phyloP scores from a whole-genome alignment of 2,888 invertebrate genomes.

The Drosophila atripex region DNA sequence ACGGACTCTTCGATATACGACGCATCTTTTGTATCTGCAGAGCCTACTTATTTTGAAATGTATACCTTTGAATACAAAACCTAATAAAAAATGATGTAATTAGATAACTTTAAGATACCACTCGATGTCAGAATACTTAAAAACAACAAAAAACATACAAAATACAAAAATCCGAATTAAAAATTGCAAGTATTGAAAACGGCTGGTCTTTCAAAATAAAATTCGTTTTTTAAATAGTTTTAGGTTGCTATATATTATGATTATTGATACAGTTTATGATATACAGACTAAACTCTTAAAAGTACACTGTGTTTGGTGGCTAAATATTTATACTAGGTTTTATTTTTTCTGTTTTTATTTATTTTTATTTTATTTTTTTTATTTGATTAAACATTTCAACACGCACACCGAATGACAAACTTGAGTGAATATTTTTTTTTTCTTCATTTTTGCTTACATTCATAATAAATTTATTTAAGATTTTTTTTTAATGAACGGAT shows the following conservation, averaged over 20 bases:
- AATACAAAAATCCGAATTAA: constrained; percentile 63
- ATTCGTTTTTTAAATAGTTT: constrained; percentile 1
- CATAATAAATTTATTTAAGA: no score
- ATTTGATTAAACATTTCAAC: constrained; percentile 58
- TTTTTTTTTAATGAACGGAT: constrained; percentile 4
- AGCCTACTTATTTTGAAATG: constrained; percentile 18
- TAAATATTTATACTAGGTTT: constrained; percentile 52
- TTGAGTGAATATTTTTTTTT: constrained; percentile 15
- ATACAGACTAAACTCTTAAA: constrained; percentile 64
- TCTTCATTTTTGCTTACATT: not conserved
- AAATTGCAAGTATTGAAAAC: constrained; percentile 59
- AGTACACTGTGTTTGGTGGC: constrained; percentile 69
- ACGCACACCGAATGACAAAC: constrained; percentile 46
- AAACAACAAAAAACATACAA: constrained; percentile 26
- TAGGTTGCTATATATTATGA: constrained; percentile 49
- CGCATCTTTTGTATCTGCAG: constrained; percentile 11
- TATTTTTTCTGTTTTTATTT: constrained; percentile 18
- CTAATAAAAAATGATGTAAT: constrained; percentile 42
- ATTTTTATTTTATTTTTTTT: constrained; percentile 42
- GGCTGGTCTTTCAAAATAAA: not conserved
- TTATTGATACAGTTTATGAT: constrained; percentile 65
- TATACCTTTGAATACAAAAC: constrained; percentile 47
- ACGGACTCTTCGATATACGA: no score
- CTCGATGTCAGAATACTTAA: constrained; percentile 55
- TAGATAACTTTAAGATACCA: constrained; percentile 60